Evolutionary conservation across 1,140 invertebrate species (phyloP), one percentile per base, ranked within the genome.

Genomic region (Araneus ventricosus): DNA sequence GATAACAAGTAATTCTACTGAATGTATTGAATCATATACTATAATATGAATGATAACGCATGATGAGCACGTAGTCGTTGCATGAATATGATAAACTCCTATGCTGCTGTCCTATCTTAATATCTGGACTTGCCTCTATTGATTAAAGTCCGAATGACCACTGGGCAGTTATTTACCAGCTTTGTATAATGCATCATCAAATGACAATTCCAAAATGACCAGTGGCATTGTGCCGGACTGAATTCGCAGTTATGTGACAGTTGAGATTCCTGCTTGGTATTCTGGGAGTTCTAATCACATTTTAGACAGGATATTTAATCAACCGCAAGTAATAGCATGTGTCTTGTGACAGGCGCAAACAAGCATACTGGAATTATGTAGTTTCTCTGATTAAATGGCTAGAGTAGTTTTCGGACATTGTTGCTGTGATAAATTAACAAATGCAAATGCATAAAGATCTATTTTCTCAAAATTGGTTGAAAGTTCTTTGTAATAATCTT

Each of bases 271-370:
- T 34, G 34, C 20, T 75, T 17, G 30, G 70, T 75, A 75, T 75
- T 75, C 70, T 75, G n/a, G 8, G 30, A 75, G 70, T 22, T 75
- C 30, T 75, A 75, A 75, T 75, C 70, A 75, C 70, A 20, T 75
- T 75, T 75, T 75, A 75, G 70, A 75, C 70, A 75, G 27, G 70
- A 75, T 75, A 75, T 75, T 75, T 75, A 75, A 75, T 75, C 70
- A 75, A 34, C 70, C 70, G 70, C 70, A 75, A 75, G 70, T 75
- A 75, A 75, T 75, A 75, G 70, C 30, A 75, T 24, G 30, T 6
- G 70, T 75, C 70, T 75, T 37, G 70, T 75, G 70, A 75, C 70
- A 75, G 4, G 30, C 27, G 30, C 14, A 75, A 75, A 75, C 70
- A 75, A 37, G 70, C 70, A 37, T 37, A 14, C 3, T 75, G 30